Evolutionary conservation across 2,888 invertebrate species (phyloP).

Genomic region (Thera obeliscata): DNA sequence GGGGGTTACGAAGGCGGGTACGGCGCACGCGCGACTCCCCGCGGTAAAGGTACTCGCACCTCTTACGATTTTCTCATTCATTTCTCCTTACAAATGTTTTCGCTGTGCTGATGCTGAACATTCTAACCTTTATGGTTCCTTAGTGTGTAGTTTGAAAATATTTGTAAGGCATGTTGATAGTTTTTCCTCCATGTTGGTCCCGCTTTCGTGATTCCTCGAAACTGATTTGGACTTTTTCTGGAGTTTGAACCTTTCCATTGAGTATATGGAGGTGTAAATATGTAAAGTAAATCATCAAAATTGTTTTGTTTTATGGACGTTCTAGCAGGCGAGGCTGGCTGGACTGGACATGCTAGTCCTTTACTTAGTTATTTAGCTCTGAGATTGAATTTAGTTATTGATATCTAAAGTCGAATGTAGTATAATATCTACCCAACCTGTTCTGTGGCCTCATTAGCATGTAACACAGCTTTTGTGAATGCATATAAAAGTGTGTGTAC

Average conservation of each 20-base stretch:
- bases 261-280: not conserved
- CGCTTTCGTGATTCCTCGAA: conserved; percentile 46
- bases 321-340: conserved; percentile 43
- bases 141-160: conserved; percentile 37
- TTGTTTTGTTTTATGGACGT: conserved; percentile 16
- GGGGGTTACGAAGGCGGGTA: conserved; percentile 95
- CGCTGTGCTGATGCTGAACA: conserved; percentile 23
- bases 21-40: conserved; percentile 93
- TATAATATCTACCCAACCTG: conserved; percentile 12
- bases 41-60: conserved; percentile 92
- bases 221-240: conserved; percentile 36
- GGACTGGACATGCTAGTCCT: conserved; percentile 38
- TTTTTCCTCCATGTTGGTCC: conserved; percentile 47
- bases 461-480: conserved; percentile 32
- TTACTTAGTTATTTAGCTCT: conserved; percentile 19
- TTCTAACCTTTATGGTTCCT: conserved; percentile 21
- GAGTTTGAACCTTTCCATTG: conserved; percentile 11
- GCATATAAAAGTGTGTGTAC: conserved; percentile 18
- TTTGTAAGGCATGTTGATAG: conserved; percentile 47
- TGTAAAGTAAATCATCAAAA: not conserved
- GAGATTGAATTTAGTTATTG: conserved; percentile 12
- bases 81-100: conserved; percentile 39
- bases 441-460: conserved; percentile 27
- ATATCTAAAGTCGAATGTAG: conserved; percentile 14
- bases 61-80: conserved; percentile 36